Evolutionary conservation across 2,888 invertebrate species (phyloP), one percentile per base, ranked within the genome.

Genomic region (Phortica magna): DNA sequence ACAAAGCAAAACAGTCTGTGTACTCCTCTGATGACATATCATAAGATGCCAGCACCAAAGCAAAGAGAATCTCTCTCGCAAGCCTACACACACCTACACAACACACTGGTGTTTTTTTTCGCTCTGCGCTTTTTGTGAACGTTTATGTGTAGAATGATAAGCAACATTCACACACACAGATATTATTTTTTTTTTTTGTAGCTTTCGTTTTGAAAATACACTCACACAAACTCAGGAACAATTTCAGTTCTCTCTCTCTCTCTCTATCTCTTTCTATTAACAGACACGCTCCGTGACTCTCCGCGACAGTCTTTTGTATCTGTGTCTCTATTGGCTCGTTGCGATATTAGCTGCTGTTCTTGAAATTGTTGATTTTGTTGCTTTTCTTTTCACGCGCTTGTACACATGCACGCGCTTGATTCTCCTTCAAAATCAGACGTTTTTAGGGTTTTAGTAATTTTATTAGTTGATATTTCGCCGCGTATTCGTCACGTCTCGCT

Each of bases 11-110:
- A 94, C 95, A 95, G 94, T 96, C 96, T 94, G 96, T 96, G 95
- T 97, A 96, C 96, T 97, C 97, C 95, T 96, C 97, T 95, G 96
- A 96, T 97, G 96, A 97, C 97, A 97, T 61, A 48, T 97, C 96
- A 96, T 96, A 95, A 94, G 96, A 95, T 90, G 91, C 94, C 95
- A 94, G 95, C 94, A 93, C 88, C 90, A 84, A 84, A 85, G 85
- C 83, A 81, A 82, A 83, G 79, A 83, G 83, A 78, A 78, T 31
- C 70, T 61, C 61, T 61, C 74, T 61, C 74, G 53, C 77, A 22
- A 42, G 17, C 39, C 48, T n/a, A 57, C 67, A 70, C 41, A 57
- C 68, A 42, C 39, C 14, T 14, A 0, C 41, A 65, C 65, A 17
- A 39, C 14, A 65, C 31, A 14, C 39, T 31, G 22, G 17, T 7